Conservation (phyloP, 2,888 invertebrate species). For the Dicyrtomina minuta region DNA sequence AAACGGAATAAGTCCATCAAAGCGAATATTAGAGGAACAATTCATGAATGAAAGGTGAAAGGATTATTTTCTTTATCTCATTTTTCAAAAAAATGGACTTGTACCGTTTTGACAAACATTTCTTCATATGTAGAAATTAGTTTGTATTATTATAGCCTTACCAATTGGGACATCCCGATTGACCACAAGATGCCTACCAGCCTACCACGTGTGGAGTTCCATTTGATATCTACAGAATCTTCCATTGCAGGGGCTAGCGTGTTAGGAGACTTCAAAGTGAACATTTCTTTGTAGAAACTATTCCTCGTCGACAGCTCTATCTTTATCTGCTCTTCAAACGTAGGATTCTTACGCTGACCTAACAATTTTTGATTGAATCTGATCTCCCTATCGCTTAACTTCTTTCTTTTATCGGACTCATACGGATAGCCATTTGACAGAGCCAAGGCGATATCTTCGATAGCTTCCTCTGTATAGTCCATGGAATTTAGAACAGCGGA, state of each 20-base stretch:
- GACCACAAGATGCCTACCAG: background rate
- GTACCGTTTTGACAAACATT: too few relatives aligned
- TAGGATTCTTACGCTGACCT: too few relatives aligned
- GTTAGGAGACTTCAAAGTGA: background rate
- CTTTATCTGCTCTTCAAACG: too few relatives aligned
- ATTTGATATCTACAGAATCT: background rate
- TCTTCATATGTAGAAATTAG: too few relatives aligned
- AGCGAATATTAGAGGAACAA: too few relatives aligned
- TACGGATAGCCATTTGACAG: constrained; percentile 55
- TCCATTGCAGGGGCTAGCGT: background rate
- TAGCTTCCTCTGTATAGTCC: constrained; percentile 66
- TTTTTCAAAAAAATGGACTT: too few relatives aligned
- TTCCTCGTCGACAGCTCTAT: too few relatives aligned
- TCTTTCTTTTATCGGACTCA: background rate
- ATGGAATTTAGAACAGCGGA: constrained; percentile 69
- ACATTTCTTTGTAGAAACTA: too few relatives aligned
- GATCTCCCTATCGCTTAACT: constrained; percentile 31
- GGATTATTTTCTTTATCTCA: too few relatives aligned
- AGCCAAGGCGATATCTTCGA: constrained; percentile 69
- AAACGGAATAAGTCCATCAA: too few relatives aligned
- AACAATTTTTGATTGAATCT: constrained; percentile 34
- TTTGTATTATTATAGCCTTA: too few relatives aligned
- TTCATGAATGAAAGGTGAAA: too few relatives aligned
- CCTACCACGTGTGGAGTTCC: background rate
- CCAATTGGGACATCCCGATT: background rate